A percentile compares a stretch with the other conserved stretches of the same genome.
Evolutionary conservation across 1,140 invertebrate species (phyloP).

Genomic region (Triops longicaudatus): DNA sequence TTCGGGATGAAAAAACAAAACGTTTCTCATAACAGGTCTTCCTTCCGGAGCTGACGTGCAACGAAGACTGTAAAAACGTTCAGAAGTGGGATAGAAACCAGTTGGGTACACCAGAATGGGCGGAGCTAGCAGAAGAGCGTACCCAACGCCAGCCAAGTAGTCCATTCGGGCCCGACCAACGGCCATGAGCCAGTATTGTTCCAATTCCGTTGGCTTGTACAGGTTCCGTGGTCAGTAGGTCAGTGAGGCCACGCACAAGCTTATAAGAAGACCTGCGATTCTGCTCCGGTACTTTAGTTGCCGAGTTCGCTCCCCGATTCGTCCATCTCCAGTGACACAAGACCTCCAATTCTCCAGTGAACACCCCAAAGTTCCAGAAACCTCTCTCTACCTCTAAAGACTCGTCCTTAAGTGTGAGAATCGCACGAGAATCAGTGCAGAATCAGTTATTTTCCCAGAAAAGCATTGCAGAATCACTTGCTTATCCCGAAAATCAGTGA

Average conservation of each 20-base stretch:
- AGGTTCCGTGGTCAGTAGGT: conserved; percentile 23
- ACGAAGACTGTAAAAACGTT: too few species aligned
- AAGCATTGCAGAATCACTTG: too few species aligned
- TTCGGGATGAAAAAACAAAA: too few species aligned
- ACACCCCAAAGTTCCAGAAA: not conserved
- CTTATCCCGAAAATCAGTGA: too few species aligned
- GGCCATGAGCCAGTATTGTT: not conserved
- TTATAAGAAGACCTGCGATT: conserved; percentile 22
- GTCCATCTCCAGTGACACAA: conserved; percentile 1
- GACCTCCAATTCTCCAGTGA: not conserved
- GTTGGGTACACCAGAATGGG: too few species aligned
- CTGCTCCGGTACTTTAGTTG: not conserved
- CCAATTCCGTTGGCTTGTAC: not conserved
- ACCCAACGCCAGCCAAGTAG: not conserved
- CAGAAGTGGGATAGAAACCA: too few species aligned
- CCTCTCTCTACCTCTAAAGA: not conserved
- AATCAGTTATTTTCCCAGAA: too few species aligned
- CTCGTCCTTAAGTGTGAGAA: too few species aligned
- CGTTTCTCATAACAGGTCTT: too few species aligned
- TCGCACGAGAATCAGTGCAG: not conserved
- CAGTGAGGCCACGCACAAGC: conserved; percentile 28
- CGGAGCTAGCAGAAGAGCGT: too few species aligned
- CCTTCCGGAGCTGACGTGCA: too few species aligned
- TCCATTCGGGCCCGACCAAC: not conserved
- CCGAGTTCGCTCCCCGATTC: not conserved